A percentile compares a stretch with the other conserved stretches of the same genome.
Evolutionary conservation across 2,113 vertebrate genomes (phyloP).

Genomic region (Andinoacara biseriatus): DNA sequence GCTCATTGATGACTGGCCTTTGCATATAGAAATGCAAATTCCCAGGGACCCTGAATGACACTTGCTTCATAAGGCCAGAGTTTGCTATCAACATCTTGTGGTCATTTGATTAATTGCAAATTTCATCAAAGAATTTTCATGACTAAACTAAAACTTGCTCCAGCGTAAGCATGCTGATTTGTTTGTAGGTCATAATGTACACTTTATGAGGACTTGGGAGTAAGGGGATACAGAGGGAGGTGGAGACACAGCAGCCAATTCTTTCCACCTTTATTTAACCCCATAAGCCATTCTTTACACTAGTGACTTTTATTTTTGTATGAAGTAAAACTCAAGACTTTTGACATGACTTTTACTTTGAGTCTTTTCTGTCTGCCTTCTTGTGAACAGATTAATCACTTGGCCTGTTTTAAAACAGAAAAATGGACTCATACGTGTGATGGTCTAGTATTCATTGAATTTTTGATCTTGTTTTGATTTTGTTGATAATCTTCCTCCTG

Average conservation of each 20-base stretch:
- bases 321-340: not conserved
- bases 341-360: not conserved
- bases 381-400: too few species aligned
- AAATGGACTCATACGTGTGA: not conserved
- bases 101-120: conserved; percentile 19
- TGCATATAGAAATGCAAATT: not conserved
- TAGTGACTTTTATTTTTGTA: not conserved
- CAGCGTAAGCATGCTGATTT: not conserved
- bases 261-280: fast-evolving
- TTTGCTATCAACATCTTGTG: not conserved
- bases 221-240: not conserved
- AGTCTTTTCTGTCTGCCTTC: not conserved
- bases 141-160: not conserved
- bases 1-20: not conserved
- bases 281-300: not conserved
- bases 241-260: not conserved
- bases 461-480: not conserved
- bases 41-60: not conserved
- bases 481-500: not conserved
- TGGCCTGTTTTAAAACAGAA: too few species aligned
- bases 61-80: not conserved
- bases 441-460: not conserved
- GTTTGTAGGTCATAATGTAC: not conserved
- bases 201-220: not conserved
- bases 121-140: not conserved